Percentiles rank a stretch among this genome's conserved stretches.
These are phyloP conservation scores for Mylabris phalerata DNA, from an alignment of 1,140 invertebrate genomes.

Conservation along the genomic window DNA sequence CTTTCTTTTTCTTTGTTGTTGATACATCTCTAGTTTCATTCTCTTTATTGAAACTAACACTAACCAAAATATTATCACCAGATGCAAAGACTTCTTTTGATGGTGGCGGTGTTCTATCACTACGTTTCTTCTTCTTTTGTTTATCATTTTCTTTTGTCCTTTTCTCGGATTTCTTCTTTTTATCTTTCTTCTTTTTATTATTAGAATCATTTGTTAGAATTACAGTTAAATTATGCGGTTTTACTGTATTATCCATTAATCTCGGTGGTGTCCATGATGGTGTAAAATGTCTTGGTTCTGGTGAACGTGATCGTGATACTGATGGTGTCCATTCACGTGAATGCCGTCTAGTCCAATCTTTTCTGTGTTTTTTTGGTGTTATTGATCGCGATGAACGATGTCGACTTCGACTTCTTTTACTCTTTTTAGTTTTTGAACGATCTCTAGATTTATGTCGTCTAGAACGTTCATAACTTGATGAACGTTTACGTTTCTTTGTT, in stretches of 20 bases:
- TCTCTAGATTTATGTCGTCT: conserved; percentile 25
- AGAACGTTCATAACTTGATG: conserved; percentile 25
- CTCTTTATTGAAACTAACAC: conserved; percentile 81
- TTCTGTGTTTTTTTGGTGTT: conserved; percentile 14
- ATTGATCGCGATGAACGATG: conserved; percentile 19
- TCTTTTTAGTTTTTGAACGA: conserved; percentile 32
- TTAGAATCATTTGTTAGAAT: conserved; percentile 50
- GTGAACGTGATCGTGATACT: conserved; percentile 40
- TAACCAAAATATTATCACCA: conserved; percentile 85
- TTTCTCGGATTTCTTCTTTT: conserved; percentile 42
- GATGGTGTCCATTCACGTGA: conserved; percentile 38
- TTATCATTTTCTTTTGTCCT: conserved; percentile 43
- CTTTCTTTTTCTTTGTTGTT: conserved; percentile 39
- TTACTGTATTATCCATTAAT: conserved; percentile 30
- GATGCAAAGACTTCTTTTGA: conserved; percentile 87
- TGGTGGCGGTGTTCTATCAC: conserved; percentile 53
- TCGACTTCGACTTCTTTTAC: conserved; percentile 18
- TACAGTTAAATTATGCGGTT: conserved; percentile 45
- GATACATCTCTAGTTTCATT: conserved; percentile 49
- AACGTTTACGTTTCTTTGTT: conserved; percentile 32
- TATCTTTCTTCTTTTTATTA: conserved; percentile 54
- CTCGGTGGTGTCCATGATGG: conserved; percentile 47
- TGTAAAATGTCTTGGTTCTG: conserved; percentile 26
- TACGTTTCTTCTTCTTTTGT: conserved; percentile 46
- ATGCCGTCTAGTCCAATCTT: conserved; percentile 26